phyloP scores from a whole-genome alignment of 2,797 vertebrate genomes.

The Syngnathus rostellatus region DNA sequence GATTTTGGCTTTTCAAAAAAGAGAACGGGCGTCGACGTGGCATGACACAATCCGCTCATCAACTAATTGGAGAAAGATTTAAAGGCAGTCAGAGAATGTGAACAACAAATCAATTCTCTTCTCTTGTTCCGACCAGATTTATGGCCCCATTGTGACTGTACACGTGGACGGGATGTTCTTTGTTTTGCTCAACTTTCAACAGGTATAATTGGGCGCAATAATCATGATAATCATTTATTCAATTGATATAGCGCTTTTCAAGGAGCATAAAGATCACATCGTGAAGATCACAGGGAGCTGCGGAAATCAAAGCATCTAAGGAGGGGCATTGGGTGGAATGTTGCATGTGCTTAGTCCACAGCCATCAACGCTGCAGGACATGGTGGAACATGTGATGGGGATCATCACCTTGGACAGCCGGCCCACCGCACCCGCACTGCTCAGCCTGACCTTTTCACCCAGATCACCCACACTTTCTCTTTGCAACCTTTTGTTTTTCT shows the following conservation, averaged over 20 bases:
- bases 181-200: too few species aligned
- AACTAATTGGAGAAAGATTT: too few species aligned
- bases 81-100: too few species aligned
- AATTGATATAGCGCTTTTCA: too few species aligned
- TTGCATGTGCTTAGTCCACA: conserved; percentile 44
- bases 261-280: conserved; percentile 8
- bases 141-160: too few species aligned
- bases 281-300: conserved; percentile 18
- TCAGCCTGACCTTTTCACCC: conserved; percentile 52
- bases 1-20: neutral
- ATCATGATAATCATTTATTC: too few species aligned
- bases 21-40: neutral
- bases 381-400: conserved; percentile 55
- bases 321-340: conserved; percentile 43
- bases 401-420: conserved; percentile 44
- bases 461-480: conserved; percentile 39
- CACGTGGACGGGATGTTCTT: too few species aligned
- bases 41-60: neutral
- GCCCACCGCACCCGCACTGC: conserved; percentile 21
- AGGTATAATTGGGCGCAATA: too few species aligned
- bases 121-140: too few species aligned
- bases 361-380: conserved; percentile 50
- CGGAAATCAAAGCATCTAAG: conserved; percentile 43
- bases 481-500: conserved; percentile 4
- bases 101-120: too few species aligned